Conservation (phyloP, 2,113 vertebrate genomes). For the Holacanthus passer region DNA sequence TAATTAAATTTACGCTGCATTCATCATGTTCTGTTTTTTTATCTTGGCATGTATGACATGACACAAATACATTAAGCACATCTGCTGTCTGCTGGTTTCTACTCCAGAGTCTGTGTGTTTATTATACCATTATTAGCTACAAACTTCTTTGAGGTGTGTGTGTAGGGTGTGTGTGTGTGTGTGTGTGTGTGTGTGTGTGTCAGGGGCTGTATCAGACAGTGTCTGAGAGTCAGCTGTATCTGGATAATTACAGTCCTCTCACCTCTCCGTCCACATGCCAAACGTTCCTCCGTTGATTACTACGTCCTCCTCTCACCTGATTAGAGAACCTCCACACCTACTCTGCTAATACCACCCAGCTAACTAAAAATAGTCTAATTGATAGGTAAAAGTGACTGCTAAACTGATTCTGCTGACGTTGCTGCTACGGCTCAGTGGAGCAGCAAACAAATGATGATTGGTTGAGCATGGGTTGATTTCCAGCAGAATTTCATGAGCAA, state of each 20-base stretch:
- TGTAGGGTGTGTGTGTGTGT: constrained; percentile 10
- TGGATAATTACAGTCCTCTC: constrained; percentile 51
- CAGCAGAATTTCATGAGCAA: neutral
- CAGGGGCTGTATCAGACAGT: neutral
- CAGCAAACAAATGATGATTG: constrained; percentile 1
- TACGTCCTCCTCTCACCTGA: constrained; percentile 24
- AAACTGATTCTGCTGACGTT: neutral
- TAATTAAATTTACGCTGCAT: neutral
- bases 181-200: neutral
- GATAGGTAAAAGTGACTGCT: neutral
- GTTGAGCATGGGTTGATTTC: neutral
- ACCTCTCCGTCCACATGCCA: constrained; percentile 32
- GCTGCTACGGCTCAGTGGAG: constrained; percentile 1
- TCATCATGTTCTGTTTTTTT: too few species aligned
- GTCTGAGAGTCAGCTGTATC: constrained; percentile 22
- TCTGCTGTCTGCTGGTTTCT: neutral
- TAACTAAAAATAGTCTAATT: constrained; percentile 2
- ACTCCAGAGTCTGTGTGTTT: neutral
- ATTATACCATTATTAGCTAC: neutral
- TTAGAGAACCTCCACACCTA: constrained; percentile 23
- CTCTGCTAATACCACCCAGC: neutral
- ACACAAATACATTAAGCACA: neutral
- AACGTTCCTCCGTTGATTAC: constrained; percentile 46
- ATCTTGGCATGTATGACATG: too few species aligned
- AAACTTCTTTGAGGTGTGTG: neutral